Base-by-base conservation (phyloP, 2,888 invertebrate genomes). In the Herminia tarsipennalis region DNA sequence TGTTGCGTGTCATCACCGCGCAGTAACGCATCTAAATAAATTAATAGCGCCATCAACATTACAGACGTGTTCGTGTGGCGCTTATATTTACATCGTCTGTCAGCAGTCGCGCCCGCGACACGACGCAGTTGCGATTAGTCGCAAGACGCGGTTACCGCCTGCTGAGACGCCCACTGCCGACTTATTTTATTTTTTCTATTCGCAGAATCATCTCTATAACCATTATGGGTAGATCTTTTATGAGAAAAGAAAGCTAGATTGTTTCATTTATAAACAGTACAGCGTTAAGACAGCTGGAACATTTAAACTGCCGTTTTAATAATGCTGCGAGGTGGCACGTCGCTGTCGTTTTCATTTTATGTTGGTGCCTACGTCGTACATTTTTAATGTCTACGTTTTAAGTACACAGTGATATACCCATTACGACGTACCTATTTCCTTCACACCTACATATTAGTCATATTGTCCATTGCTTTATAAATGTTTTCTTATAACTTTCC, bases 21-120 rank as follows among this genome's bases (percentile, higher is more conserved):
- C 32, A 36, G 39, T 39, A 14, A 46, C 47, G 10, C 16, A 30
- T 28, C 43, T 40, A 45, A 54, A 56, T 46, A 38, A 38, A 30
- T 28, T 41, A 42, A 18, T 21, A 21, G 27, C 22, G 14, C 34
- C 35, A 41, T 52, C 52, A 44, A 24, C 14, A 9, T 30, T 13
- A 35, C 29, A n/a, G n/a, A n/a, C n/a, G n/a, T n/a, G n/a, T n/a
- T n/a, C n/a, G n/a, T n/a, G 30, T 37, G 29, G 33, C 30, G 22
- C 32, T 37, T 38, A 49, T 38, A 49, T 38, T 45, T 39, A 49
- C 29, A 27, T 14, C 27, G 20, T 25, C 32, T 42, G 45, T 46
- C 42, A 40, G 8, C 32, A 21, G n/a, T n/a, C 20, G 10, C n/a
- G 21, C 36, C 32, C 27, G 36, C 42, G 38, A 25, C 20, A 25